These are phyloP conservation scores for Melanotaenia parkinsoni DNA, from an alignment of 2,797 vertebrate genomes.

Conservation along the genomic window DNA sequence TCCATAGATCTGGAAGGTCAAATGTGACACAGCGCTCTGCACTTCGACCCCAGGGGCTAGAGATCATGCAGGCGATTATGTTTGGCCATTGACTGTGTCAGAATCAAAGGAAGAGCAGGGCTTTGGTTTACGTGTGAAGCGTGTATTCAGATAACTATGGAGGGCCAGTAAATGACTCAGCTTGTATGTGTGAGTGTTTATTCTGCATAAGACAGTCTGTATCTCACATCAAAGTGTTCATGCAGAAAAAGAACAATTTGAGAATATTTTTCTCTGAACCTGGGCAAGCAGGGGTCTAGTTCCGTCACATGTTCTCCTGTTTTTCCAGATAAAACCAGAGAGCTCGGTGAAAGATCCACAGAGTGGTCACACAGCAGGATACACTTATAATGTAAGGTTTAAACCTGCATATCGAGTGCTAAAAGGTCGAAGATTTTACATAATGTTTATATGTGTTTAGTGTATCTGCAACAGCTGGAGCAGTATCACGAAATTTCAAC, in stretches of 20 bases:
- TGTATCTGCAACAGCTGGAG: not conserved
- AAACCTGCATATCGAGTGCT: conserved; percentile 1
- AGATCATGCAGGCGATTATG: conserved; percentile 62
- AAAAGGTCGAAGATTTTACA: not conserved
- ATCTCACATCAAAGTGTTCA: conserved; percentile 36
- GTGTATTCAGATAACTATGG: conserved; percentile 15
- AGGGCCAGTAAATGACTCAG: conserved; percentile 22
- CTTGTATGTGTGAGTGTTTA: not conserved
- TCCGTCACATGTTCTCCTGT: conserved; percentile 60
- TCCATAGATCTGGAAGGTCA: conserved; percentile 50
- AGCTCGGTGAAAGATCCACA: conserved; percentile 14
- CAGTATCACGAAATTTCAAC: too few species aligned
- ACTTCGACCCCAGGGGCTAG: conserved; percentile 55
- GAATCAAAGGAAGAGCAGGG: conserved; percentile 49
- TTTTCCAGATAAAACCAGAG: conserved; percentile 50
- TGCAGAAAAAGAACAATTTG: conserved; percentile 49
- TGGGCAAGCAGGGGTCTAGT: conserved; percentile 34
- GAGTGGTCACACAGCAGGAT: conserved; percentile 31
- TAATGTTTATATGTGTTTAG: not conserved
- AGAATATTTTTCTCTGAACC: conserved; percentile 33
- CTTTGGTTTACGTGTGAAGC: conserved; percentile 31
- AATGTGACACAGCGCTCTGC: conserved; percentile 58
- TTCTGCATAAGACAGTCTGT: conserved; percentile 23
- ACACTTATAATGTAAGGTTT: not conserved
- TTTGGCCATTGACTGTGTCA: conserved; percentile 46